These are phyloP conservation scores for Bucorvus abyssinicus DNA, from an alignment of 2,797 vertebrate genomes.

Conservation along the genomic window DNA sequence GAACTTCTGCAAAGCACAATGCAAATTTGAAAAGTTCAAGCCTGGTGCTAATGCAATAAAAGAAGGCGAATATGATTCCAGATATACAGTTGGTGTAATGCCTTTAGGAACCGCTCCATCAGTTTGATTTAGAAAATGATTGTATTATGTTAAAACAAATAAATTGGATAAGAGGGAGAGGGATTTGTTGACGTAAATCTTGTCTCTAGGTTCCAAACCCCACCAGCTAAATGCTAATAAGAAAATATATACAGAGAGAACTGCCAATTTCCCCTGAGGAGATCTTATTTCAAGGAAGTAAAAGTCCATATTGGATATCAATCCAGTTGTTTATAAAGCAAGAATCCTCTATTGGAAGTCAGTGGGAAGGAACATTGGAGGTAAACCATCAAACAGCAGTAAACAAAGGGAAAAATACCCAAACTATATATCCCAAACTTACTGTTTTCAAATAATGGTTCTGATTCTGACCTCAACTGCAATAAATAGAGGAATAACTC, in stretches of 20 bases:
- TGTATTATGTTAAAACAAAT: conserved; percentile 62
- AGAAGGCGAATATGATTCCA: conserved; percentile 60
- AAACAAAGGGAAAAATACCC: background rate
- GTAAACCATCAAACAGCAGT: background rate
- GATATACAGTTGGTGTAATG: conserved; percentile 62
- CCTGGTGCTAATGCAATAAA: conserved; percentile 65
- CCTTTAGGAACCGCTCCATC: conserved; percentile 60
- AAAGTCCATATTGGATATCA: conserved; percentile 37
- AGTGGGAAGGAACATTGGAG: background rate
- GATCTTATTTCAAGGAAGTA: conserved; percentile 26
- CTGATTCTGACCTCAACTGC: background rate
- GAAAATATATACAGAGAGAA: conserved; percentile 24
- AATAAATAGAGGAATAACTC: background rate
- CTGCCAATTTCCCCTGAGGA: conserved; percentile 3
- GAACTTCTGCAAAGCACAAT: conserved; percentile 51
- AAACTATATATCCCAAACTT: background rate
- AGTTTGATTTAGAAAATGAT: conserved; percentile 67
- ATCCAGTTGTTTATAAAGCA: conserved; percentile 31
- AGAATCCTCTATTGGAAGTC: conserved; percentile 32
- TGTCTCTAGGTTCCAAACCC: conserved; percentile 15
- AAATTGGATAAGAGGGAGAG: conserved; percentile 54
- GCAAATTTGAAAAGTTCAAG: conserved; percentile 61
- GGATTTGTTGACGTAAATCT: conserved; percentile 59
- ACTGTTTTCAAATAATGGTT: background rate
- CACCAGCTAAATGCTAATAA: conserved; percentile 47